Evolutionary conservation across 2,888 invertebrate species (phyloP).

Genomic region (Oegoconia quadripuncta): DNA sequence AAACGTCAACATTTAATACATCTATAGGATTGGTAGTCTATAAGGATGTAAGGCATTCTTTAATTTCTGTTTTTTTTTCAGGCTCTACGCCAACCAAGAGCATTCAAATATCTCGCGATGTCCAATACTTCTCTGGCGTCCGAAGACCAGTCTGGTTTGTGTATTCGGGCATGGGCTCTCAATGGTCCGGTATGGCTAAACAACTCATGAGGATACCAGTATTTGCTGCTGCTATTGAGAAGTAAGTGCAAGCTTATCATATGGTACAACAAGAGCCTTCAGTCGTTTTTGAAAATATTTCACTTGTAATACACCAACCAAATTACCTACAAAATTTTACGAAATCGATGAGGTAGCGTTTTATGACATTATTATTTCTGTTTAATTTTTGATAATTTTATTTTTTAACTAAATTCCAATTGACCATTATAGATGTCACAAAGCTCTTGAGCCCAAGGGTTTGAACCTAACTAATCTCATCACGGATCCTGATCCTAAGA

Average conservation of each 20-base stretch:
- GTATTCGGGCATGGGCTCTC: constrained; percentile 82
- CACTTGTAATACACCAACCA: too few species aligned
- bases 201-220: constrained; percentile 76
- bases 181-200: constrained; percentile 81
- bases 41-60: too few species aligned
- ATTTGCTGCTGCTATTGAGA: constrained; percentile 65
- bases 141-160: constrained; percentile 87
- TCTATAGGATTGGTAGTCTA: too few species aligned
- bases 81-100: constrained; percentile 58
- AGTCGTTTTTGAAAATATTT: too few species aligned
- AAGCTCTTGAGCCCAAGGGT: constrained; percentile 80
- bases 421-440: constrained; percentile 78
- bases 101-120: constrained; percentile 62
- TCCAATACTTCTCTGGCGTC: constrained; percentile 81
- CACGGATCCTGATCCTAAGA: constrained; percentile 79
- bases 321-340: not conserved
- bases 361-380: not conserved
- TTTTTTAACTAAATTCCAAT: too few species aligned
- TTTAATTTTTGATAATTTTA: not conserved
- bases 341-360: too few species aligned
- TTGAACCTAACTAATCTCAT: constrained; percentile 82
- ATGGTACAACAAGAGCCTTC: too few species aligned
- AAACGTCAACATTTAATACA: too few species aligned
- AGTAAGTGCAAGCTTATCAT: constrained; percentile 17
- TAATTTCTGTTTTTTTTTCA: constrained; percentile 16